Conservation (phyloP, 2,888 invertebrate genomes). For the Hedychridium roseum region DNA sequence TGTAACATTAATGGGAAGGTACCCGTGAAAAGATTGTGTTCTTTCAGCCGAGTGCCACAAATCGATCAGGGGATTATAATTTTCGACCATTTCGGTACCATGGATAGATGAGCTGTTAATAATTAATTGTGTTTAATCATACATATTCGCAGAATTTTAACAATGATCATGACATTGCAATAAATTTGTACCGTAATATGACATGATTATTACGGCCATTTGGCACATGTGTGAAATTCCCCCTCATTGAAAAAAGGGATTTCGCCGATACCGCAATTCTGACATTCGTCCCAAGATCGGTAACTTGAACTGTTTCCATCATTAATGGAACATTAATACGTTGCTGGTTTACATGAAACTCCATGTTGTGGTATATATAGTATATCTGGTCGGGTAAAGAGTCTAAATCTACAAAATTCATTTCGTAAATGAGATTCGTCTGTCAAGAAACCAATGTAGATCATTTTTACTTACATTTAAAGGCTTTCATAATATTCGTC, state of each 20-base stretch:
- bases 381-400: constrained; percentile 51
- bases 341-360: constrained; percentile 66
- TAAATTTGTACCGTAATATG: constrained; percentile 72
- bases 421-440: constrained; percentile 3
- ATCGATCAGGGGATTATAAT: constrained; percentile 72
- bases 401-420: constrained; percentile 38
- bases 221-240: constrained; percentile 72
- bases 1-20: constrained; percentile 69
- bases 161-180: constrained; percentile 54
- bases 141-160: constrained; percentile 1
- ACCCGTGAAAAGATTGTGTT: constrained; percentile 74
- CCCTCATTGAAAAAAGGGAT: constrained; percentile 72
- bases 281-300: constrained; percentile 71
- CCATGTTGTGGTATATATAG: constrained; percentile 55
- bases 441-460: not conserved
- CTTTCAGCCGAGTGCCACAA: constrained; percentile 73
- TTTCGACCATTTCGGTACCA: constrained; percentile 63
- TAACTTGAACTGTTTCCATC: constrained; percentile 67
- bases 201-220: constrained; percentile 67
- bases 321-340: constrained; percentile 68
- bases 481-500: constrained; percentile 70
- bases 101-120: constrained; percentile 66
- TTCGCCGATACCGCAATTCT: constrained; percentile 67
- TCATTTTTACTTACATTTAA: constrained; percentile 67
- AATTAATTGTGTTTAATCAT: constrained; percentile 1